Evolutionary conservation across 2,797 vertebrate species (phyloP).

Genomic region (Harpagifer antarcticus): DNA sequence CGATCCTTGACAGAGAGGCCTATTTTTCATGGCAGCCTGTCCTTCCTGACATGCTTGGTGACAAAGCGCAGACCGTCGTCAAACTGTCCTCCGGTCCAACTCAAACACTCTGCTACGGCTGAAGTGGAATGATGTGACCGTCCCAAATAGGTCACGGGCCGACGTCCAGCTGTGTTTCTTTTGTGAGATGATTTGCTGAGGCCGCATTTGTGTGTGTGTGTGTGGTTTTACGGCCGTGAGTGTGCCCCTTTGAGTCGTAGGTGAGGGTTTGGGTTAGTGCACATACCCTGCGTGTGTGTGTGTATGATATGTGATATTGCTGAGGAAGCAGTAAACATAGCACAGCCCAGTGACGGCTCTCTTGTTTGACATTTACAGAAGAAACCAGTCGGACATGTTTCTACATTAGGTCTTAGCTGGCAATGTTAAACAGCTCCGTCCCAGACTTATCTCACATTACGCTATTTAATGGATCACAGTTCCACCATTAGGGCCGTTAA

Average conservation of each 20-base stretch:
- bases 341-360: constrained; percentile 16
- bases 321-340: constrained; percentile 60
- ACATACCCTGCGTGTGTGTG: not conserved
- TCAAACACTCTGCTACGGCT: constrained; percentile 61
- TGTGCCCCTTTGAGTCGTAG: constrained; percentile 13
- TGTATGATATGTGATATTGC: constrained; percentile 52
- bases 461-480: constrained; percentile 24
- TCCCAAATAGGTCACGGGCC: constrained; percentile 64
- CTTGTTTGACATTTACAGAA: constrained; percentile 49
- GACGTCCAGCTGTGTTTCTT: constrained; percentile 67
- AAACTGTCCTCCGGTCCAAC: constrained; percentile 58
- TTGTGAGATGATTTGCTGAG: constrained; percentile 45
- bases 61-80: constrained; percentile 65
- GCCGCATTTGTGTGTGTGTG: constrained; percentile 28
- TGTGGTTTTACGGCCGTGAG: not conserved
- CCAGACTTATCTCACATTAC: constrained; percentile 46
- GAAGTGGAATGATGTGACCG: constrained; percentile 45
- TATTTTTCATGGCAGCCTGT: constrained; percentile 73
- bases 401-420: constrained; percentile 32
- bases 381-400: constrained; percentile 47
- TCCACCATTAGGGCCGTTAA: constrained; percentile 20
- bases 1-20: constrained; percentile 22
- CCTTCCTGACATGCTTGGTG: constrained; percentile 66
- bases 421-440: constrained; percentile 15
- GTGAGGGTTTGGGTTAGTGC: constrained; percentile 4